Percentiles rank a stretch among this genome's conserved stretches.
Evolutionary conservation across 2,797 vertebrate species (phyloP).

Genomic region (Pangasius mekongensis): DNA sequence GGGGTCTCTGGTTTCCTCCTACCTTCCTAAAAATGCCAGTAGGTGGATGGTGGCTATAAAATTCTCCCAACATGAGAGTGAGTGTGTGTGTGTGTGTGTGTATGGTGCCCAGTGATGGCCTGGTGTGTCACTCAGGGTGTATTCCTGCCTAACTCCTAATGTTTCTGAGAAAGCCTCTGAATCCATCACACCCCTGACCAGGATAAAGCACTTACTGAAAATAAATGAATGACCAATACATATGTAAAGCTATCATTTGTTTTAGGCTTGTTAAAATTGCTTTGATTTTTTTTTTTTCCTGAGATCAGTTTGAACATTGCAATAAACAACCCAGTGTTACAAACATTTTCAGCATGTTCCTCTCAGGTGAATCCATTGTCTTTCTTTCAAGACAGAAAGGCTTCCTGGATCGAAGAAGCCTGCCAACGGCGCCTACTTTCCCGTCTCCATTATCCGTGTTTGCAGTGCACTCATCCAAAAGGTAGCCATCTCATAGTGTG

Average conservation of each 20-base stretch:
- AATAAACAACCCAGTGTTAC: background rate
- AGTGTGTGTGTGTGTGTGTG: background rate
- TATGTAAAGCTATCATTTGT: constrained; percentile 2
- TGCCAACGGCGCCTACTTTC: constrained; percentile 35
- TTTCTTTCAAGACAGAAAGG: constrained; percentile 24
- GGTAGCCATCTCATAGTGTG: constrained; percentile 42
- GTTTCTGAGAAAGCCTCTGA: background rate
- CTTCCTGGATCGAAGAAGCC: constrained; percentile 35
- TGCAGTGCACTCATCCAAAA: constrained; percentile 39
- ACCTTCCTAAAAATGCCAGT: background rate
- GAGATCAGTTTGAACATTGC: background rate
- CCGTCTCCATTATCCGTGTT: constrained; percentile 48
- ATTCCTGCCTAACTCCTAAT: background rate
- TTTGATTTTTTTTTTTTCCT: background rate
- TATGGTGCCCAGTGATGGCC: background rate
- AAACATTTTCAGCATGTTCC: constrained; percentile 10
- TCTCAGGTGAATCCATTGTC: background rate
- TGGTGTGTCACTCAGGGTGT: background rate
- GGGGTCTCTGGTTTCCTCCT: background rate
- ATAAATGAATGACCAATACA: background rate
- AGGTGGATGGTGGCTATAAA: background rate
- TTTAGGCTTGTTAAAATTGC: background rate
- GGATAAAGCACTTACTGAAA: background rate
- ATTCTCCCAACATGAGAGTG: no score
- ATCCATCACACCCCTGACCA: background rate